Evolutionary conservation across 2,113 vertebrate genomes (phyloP).

Genomic region (Lasiurus borealis): DNA sequence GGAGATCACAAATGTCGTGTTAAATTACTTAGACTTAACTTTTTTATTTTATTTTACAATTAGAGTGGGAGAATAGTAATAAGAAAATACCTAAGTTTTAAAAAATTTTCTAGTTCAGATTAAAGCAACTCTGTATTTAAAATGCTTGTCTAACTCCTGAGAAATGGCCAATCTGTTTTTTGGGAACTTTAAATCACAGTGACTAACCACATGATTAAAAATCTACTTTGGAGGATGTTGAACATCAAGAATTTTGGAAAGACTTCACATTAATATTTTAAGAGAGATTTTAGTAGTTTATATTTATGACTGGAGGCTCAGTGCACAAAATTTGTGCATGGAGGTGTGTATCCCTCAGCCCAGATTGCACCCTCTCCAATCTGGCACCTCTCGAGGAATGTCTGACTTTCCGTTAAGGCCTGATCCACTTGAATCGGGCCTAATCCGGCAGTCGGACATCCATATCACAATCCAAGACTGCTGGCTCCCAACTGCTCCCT

Average conservation of each 20-base stretch:
- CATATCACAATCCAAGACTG: no score
- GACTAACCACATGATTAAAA: background rate
- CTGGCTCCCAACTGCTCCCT: no score
- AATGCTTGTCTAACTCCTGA: background rate
- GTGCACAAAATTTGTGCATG: no score
- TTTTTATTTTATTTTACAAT: background rate
- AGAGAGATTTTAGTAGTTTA: background rate
- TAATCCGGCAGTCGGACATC: no score
- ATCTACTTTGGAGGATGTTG: background rate
- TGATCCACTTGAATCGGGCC: no score
- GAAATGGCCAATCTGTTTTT: background rate
- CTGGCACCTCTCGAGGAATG: no score
- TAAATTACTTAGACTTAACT: background rate
- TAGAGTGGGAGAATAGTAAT: background rate
- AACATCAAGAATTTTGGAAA: background rate
- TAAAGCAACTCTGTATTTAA: background rate
- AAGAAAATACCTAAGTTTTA: background rate
- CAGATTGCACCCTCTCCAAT: no score
- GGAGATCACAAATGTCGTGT: background rate
- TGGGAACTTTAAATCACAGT: slow-evolving; percentile 8
- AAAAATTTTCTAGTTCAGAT: background rate
- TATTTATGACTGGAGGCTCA: background rate
- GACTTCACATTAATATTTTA: background rate
- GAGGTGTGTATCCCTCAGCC: no score
- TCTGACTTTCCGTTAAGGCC: no score